Evolutionary conservation across 1,140 invertebrate genomes (phyloP), one percentile per base, ranked within the genome.

Genomic region (Drosophila erecta): DNA sequence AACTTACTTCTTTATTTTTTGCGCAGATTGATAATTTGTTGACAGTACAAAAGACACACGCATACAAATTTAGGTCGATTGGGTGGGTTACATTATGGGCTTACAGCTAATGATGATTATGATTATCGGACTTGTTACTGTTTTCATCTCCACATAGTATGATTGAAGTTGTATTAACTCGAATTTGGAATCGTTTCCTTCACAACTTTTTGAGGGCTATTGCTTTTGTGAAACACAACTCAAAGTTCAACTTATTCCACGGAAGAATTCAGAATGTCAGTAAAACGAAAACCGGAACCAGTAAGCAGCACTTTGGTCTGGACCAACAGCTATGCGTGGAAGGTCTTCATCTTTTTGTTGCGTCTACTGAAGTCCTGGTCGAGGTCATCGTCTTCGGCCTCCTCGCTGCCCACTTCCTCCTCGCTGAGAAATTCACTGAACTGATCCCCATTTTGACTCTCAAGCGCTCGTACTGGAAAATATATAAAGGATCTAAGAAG

Each of bases 301-400:
- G 27, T 11, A 17, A 15, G 37, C 57, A 6, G 59, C 40, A 7
- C 10, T 11, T 20, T 38, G 11, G 14, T 35, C 15, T 22, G 10
- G 15, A 17, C 11, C 40, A 33, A 15, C 43, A 24, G 51, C 90
- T 91, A 91, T 64, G 83, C 65, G 40, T 91, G 90, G 76, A 85
- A 92, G n/a, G 90, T 91, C 35, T 92, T 92, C 75, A 92, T 75
- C 57, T 92, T 92, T 79, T 92, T 92, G 62, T 73, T 91, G 14
- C 90, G 81, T n/a, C 87, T 79, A 27, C 85, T 90, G n/a, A 90
- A 91, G 38, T 92, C 90, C 37, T 89, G 84, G 5, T 91, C 90
- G 22, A 77, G 50, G 54, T 80, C 80, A 15, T 87, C 80, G 2
- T 87, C 76, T 2, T 79, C 84, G 0, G 70, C 76, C 41, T 90